A percentile compares a stretch with the other conserved stretches of the same genome.
Evolutionary conservation across 1,140 invertebrate species (phyloP).

Genomic region (Macrobrachium nipponense): DNA sequence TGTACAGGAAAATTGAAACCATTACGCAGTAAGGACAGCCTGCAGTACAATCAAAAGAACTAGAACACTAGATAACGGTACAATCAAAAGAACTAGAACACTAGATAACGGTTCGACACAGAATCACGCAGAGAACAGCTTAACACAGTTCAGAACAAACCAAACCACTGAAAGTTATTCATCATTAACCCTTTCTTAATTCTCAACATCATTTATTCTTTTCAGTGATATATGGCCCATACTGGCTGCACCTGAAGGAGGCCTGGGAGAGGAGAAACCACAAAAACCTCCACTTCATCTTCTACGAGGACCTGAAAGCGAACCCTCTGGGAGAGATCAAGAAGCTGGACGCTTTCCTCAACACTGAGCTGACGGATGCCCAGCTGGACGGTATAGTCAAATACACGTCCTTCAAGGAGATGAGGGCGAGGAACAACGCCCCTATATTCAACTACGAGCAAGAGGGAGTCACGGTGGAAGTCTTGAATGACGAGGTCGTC

Average conservation of each 20-base stretch:
- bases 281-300: constrained; percentile 62
- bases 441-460: too few species aligned
- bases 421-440: neutral
- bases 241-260: constrained; percentile 54
- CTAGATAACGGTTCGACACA: too few species aligned
- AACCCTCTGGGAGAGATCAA: constrained; percentile 76
- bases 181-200: too few species aligned
- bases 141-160: neutral
- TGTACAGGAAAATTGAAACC: too few species aligned
- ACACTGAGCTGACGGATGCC: constrained; percentile 75
- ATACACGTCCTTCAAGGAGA: neutral
- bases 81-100: too few species aligned
- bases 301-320: constrained; percentile 64
- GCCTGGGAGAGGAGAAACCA: constrained; percentile 61
- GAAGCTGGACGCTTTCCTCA: constrained; percentile 80
- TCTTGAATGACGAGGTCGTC: neutral
- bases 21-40: too few species aligned
- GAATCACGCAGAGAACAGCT: too few species aligned
- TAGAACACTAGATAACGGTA: too few species aligned
- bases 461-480: neutral
- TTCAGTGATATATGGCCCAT: constrained; percentile 58
- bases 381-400: constrained; percentile 74
- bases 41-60: too few species aligned
- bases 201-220: too few species aligned
- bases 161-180: neutral